A percentile compares a stretch with the other conserved stretches of the same genome.
phyloP scores from a whole-genome alignment of 1,140 invertebrate species.

The Tetragnatha versicolor region DNA sequence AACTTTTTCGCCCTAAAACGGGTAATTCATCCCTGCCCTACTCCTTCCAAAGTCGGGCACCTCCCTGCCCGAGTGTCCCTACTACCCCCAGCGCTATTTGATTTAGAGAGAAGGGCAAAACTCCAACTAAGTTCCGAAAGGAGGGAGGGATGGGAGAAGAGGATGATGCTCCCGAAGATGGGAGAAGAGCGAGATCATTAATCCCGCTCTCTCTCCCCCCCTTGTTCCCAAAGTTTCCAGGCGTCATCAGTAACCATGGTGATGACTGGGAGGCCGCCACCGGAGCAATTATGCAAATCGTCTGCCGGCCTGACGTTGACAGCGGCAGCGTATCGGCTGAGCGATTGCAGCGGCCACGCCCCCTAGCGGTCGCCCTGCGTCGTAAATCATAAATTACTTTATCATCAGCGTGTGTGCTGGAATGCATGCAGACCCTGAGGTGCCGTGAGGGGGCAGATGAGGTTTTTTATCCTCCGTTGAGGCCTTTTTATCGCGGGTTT shows the following conservation, averaged over 20 bases:
- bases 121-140: no score
- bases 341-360: constrained; percentile 49
- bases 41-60: no score
- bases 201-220: no score
- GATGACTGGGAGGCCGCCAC: constrained; percentile 36
- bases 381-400: constrained; percentile 56
- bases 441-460: background rate
- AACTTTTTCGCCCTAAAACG: no score
- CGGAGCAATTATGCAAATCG: constrained; percentile 52
- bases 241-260: constrained; percentile 53
- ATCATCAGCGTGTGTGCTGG: constrained; percentile 32
- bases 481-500: constrained; percentile 5
- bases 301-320: constrained; percentile 25
- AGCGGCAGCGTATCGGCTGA: constrained; percentile 48
- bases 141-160: no score
- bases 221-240: constrained; percentile 42
- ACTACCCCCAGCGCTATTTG: no score
- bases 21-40: no score
- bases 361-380: constrained; percentile 25
- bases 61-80: no score
- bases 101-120: no score
- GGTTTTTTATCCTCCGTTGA: background rate
- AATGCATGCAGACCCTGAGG: background rate
- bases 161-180: no score
- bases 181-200: no score